These are phyloP conservation scores for Numenius arquata DNA, from an alignment of 2,113 vertebrate genomes.

Conservation along the genomic window DNA sequence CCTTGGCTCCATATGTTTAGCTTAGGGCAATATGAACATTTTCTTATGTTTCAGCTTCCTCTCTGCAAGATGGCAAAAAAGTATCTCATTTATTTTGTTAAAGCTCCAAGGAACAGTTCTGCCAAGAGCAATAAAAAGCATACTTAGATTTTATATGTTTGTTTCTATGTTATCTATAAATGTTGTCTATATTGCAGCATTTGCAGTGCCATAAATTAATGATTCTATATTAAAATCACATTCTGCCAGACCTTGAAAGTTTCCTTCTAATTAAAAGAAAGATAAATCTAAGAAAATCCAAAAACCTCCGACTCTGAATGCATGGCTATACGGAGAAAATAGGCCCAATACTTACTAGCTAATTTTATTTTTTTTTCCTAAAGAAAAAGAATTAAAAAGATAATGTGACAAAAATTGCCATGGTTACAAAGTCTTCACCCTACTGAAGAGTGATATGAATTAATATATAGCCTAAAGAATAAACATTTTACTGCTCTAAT, in stretches of 20 bases:
- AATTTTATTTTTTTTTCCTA: not conserved
- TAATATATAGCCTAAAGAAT: not conserved
- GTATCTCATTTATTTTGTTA: constrained; percentile 50
- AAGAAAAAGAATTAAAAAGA: not conserved
- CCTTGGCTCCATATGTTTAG: constrained; percentile 18
- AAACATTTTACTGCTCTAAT: not conserved
- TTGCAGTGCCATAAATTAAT: not conserved
- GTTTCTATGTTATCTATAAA: not conserved
- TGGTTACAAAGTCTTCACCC: not conserved
- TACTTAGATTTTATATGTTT: not conserved
- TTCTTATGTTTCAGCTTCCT: constrained; percentile 47
- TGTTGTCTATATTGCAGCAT: not conserved
- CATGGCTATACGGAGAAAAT: not conserved
- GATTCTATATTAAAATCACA: not conserved
- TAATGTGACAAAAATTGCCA: not conserved
- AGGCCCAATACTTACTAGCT: not conserved
- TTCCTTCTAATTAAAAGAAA: not conserved
- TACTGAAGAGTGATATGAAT: not conserved
- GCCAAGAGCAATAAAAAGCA: constrained; percentile 36
- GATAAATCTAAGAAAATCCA: not conserved
- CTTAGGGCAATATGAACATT: constrained; percentile 30
- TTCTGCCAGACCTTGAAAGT: not conserved
- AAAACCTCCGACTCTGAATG: not conserved
- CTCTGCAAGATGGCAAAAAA: constrained; percentile 24
- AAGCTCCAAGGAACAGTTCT: constrained; percentile 27